A percentile compares a stretch with the other conserved stretches of the same genome.
phyloP scores from a whole-genome alignment of 53 echinoderm and acorn worm species.

The Mesocentrotus franciscanus region DNA sequence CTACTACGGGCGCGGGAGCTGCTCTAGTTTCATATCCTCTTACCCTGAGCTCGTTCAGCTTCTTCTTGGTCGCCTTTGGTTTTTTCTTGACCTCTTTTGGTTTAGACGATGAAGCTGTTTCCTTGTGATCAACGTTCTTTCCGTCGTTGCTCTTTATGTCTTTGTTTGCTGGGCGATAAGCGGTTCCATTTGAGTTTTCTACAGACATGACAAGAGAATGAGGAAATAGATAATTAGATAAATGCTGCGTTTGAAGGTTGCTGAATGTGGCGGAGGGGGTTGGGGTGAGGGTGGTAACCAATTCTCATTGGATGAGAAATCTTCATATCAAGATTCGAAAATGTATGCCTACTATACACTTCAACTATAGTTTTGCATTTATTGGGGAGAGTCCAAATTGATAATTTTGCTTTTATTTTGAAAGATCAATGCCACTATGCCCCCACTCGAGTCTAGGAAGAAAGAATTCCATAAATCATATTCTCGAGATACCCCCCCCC shows the following conservation, averaged over 20 bases:
- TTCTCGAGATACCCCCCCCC: too few relatives aligned
- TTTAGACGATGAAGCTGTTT: constrained; percentile 11
- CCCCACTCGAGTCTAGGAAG: too few relatives aligned
- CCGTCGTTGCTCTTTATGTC: background rate
- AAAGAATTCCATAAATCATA: too few relatives aligned
- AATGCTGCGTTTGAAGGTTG: background rate
- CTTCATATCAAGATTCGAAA: too few relatives aligned
- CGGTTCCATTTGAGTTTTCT: constrained; percentile 43
- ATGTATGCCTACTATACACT: too few relatives aligned
- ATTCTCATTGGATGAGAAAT: too few relatives aligned
- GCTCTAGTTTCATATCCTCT: background rate
- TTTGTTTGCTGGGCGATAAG: background rate
- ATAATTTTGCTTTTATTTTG: too few relatives aligned
- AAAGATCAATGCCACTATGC: too few relatives aligned
- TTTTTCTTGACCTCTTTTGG: background rate
- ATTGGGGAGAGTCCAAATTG: too few relatives aligned
- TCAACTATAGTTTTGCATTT: too few relatives aligned
- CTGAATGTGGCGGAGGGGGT: background rate
- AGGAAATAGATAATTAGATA: background rate
- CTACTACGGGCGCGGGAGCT: background rate
- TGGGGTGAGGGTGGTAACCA: too few relatives aligned
- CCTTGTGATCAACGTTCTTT: background rate
- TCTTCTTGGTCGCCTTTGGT: background rate
- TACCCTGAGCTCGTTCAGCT: background rate
- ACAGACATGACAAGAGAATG: background rate